Percentiles rank a stretch among this genome's conserved stretches.
These are phyloP conservation scores for Platichthys flesus DNA, from an alignment of 2,113 vertebrate genomes.

Conservation along the genomic window DNA sequence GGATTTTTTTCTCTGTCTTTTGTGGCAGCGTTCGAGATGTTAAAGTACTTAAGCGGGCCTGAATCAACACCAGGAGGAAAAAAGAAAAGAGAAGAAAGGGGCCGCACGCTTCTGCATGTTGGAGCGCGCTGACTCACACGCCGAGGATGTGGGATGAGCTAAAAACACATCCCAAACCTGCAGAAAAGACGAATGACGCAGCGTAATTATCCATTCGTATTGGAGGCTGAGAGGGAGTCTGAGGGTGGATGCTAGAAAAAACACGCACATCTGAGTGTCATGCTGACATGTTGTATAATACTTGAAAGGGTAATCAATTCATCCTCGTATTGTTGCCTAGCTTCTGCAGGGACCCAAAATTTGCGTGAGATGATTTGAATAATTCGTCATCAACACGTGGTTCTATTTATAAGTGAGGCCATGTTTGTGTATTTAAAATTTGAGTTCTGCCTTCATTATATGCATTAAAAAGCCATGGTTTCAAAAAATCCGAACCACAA, in stretches of 20 bases:
- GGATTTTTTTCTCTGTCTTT: conserved; percentile 70
- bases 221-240: conserved; percentile 48
- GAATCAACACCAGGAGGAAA: conserved; percentile 41
- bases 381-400: conserved; percentile 8
- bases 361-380: conserved; percentile 44
- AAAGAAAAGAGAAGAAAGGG: conserved; percentile 31
- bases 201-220: conserved; percentile 64
- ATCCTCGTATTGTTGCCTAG: conserved; percentile 42
- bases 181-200: conserved; percentile 51
- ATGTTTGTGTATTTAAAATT: not conserved
- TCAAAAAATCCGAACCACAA: too few species aligned
- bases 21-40: conserved; percentile 62
- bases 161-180: conserved; percentile 49
- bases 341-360: conserved; percentile 18
- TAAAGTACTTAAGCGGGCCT: conserved; percentile 68
- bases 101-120: conserved; percentile 27
- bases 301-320: conserved; percentile 70
- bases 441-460: not conserved
- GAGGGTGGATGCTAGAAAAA: conserved; percentile 62
- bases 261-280: conserved; percentile 51
- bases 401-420: not conserved
- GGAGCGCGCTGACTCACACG: conserved; percentile 52
- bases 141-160: conserved; percentile 49
- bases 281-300: conserved; percentile 56
- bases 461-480: not conserved